Base-by-base conservation (phyloP, 2,797 vertebrate genomes). In the Poeciliopsis gracilis region DNA sequence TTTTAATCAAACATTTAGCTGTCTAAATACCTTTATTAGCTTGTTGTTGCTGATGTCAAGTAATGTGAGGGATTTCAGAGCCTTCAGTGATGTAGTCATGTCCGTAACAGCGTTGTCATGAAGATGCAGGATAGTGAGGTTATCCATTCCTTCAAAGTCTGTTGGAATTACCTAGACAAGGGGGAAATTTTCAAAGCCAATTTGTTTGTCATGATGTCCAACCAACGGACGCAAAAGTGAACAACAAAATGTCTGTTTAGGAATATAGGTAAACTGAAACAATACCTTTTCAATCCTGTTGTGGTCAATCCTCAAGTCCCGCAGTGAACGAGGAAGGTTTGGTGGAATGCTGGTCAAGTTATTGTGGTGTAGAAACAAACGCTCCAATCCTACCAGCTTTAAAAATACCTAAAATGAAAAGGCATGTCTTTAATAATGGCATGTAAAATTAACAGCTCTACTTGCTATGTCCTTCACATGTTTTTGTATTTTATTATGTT, bases 311-410 rank as follows among this genome's bases (percentile, higher is more conserved):
- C 97, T 96, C 66, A 99, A 95, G 90, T 99, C 98, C 4, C 92
- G 88, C 43, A 99, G 93, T 2, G 97, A 96, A 2, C 91, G 94
- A 1, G 98, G 97, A 87, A 99, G 94, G 1, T 95, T 96, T 30
- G 93, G 46, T 0, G 98, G 98, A 82, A 99, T 88, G 77, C 94
- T 92, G 46, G 95, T 98, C 83, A 99, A 89, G 88, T 97, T 97
- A 93, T 99, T 99, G 93, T 98, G 96, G 72, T 97, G 97, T 76
- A 99, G 89, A 92, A 99, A 99, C 23, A 99, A 87, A 81, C 97
- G 96, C 90, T 99, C 95, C 77, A 99, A 85, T 51, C 75, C 89
- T 63, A 73, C 88, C 91, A 99, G 87, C 90, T 96, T 97, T 83
- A 96, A 93, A 59, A 99, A 99, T 38, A 96, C 95, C 94, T 95